Percentiles rank a stretch among this genome's conserved stretches.
Conservation (phyloP, 2,113 vertebrate species). For the Chionis minor region DNA sequence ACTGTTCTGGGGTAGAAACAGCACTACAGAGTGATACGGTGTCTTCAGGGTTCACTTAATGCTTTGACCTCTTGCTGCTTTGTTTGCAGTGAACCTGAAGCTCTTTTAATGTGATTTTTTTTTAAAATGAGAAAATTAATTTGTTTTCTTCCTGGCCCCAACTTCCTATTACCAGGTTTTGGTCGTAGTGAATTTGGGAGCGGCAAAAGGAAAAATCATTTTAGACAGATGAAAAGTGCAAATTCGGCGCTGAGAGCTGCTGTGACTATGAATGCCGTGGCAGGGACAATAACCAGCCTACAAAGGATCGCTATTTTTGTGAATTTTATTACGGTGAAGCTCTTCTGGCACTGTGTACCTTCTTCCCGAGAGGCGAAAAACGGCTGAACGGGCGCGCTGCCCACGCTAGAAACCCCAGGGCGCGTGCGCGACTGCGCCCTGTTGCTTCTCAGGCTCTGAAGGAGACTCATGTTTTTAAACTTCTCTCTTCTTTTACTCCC, state of each 20-base stretch:
- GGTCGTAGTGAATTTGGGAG: not conserved
- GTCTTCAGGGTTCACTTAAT: not conserved
- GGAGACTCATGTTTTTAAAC: accelerated
- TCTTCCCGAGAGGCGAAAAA: not conserved
- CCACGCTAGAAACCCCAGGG: not conserved
- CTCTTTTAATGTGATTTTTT: slow-evolving; percentile 16
- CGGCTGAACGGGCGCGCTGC: not conserved
- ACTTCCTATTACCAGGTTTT: not conserved
- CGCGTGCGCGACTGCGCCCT: accelerated
- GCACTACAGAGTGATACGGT: not conserved
- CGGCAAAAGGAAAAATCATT: not conserved
- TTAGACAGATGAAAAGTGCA: not conserved
- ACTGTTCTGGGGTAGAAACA: not conserved
- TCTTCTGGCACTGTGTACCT: not conserved
- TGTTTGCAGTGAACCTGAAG: slow-evolving; percentile 8
- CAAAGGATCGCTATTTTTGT: not conserved
- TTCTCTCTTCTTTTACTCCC: not conserved
- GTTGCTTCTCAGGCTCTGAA: not conserved
- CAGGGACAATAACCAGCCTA: too few relatives aligned
- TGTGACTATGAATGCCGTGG: accelerated
- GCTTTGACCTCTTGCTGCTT: slow-evolving; percentile 37
- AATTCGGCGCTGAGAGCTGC: not conserved
- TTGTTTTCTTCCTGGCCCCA: not conserved
- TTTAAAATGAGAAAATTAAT: not conserved
- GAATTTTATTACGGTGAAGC: not conserved